These are phyloP conservation scores for Hydrotaea cyrtoneurina DNA, from an alignment of 2,888 invertebrate species.

Conservation along the genomic window DNA sequence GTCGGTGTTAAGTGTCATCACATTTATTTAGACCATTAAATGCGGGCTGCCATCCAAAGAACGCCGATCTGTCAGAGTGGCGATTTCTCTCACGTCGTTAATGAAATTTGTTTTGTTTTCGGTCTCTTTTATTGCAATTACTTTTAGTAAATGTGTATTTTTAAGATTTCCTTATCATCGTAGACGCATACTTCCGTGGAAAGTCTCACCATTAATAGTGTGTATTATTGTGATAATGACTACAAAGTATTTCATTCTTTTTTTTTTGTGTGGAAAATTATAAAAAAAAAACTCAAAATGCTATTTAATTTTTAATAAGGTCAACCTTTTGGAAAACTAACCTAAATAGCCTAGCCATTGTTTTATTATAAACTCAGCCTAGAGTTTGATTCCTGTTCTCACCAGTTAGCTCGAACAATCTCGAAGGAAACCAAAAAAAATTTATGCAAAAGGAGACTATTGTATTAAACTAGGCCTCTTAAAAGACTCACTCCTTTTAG, in stretches of 20 bases:
- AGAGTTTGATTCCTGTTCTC: too few species aligned
- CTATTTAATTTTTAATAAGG: too few species aligned
- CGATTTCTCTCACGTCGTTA: slow-evolving; percentile 12
- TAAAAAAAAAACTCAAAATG: too few species aligned
- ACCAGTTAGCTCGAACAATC: too few species aligned
- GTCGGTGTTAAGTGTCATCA: slow-evolving; percentile 43
- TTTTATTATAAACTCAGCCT: too few species aligned
- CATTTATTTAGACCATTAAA: slow-evolving; percentile 48
- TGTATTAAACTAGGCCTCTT: too few species aligned
- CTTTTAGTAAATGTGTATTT: slow-evolving; percentile 1
- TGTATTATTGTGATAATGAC: neutral
- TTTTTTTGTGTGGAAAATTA: too few species aligned
- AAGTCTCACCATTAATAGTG: slow-evolving; percentile 5
- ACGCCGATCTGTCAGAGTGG: neutral
- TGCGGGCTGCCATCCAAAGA: neutral
- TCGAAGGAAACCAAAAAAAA: too few species aligned
- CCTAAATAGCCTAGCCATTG: too few species aligned
- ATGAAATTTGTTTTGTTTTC: neutral
- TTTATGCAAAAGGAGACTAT: too few species aligned
- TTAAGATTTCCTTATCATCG: neutral
- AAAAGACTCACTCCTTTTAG: too few species aligned
- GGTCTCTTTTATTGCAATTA: neutral
- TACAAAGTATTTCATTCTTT: neutral
- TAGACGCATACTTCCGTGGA: slow-evolving; percentile 28
- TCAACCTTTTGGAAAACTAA: too few species aligned